Evolutionary conservation across 2,113 vertebrate species (phyloP), one percentile per base, ranked within the genome.

Genomic region (Cephalopterus ornatus): DNA sequence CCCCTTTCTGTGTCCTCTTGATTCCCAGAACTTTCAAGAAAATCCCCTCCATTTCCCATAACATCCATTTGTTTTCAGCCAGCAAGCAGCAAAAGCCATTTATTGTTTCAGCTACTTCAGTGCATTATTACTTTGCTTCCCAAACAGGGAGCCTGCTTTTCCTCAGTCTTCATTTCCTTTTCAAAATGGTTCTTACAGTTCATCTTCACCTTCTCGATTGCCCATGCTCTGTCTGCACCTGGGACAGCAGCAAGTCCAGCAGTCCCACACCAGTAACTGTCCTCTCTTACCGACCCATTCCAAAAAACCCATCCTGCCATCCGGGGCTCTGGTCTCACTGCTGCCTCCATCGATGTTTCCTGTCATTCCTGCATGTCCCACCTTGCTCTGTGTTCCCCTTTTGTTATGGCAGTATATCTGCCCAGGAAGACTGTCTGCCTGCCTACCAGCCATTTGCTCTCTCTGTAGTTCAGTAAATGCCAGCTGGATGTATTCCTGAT

Each of bases 61-160:
- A 50, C 19, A 27, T 59, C 22, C 10, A 28, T 85, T 75, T 79
- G 32, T 79, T 93, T 92, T 80, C 65, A 88, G 46, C 15, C 72
- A 90, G n/a, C 41, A 93, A 86, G 55, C 41, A 77, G 72, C 49
- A 92, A 53, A 17, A 75, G 14, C 23, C 13, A 66, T 81, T 83
- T 46, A 88, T 63, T 77, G 27, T 77, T 94, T 74, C 73, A 74
- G 50, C 35, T 77, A 78, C 42, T 68, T 70, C 59, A 33, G 8
- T 27, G 27, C 59, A 80, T 94, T 88, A 88, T 84, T 93, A 71
- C 61, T 92, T 88, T 59, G 35, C 63, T 85, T 90, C 41, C 35
- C 47, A 88, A 81, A 50, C 24, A 67, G 12, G 11, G 33, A 62
- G 2, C 9, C 33, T 61, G 70, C n/a, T 87, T 77, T 92, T 55